Evolutionary conservation across 1,140 invertebrate species (phyloP), one percentile per base, ranked within the genome.

Genomic region (Trichonephila inaurata): DNA sequence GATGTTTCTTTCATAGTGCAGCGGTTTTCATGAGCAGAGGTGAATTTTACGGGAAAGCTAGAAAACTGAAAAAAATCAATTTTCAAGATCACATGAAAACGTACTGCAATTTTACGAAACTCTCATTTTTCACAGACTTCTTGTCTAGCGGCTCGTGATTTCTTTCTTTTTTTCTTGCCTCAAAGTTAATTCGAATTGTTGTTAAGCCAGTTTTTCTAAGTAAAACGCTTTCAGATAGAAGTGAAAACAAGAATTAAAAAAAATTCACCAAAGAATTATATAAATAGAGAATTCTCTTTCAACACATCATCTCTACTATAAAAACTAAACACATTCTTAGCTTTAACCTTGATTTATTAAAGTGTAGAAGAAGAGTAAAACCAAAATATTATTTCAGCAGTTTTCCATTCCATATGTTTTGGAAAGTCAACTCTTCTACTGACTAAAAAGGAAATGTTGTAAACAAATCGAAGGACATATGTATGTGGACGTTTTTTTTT

Each of bases 401-500:
- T 40, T 16, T 77, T 28, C 12, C 28, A 18, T 24, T 16, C 16
- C 28, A 69, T 8, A 24, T 24, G 21, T 21, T 69, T 66, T 19
- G 64, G 8, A 82, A 82, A 83, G 33, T 40, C 82, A 58, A 44
- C n/a, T 24, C 44, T 61, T 28, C 51, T 2, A 16, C 44, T 24
- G 19, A 44, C 16, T 51, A 21, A 66, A 64, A 33, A 64, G 21
- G 33, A 64, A 61, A 88, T 40, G 40, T 58, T 14, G 86, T 88
- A 88, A 88, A 88, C 86, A 88, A 88, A 88, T 88, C 40, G 86
- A 88, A 88, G 86, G 86, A 88, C 86, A 88, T 28, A 16, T 33
- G 16, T 40, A 16, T 16, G 24, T 18, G 1, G 1, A 16, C 28
- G n/a, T n/a, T 28, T 51, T 51, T 51, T 51, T 51, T 51, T 51